Base-by-base conservation (phyloP, 2,113 vertebrate species). In the Megatriorchis doriae region DNA sequence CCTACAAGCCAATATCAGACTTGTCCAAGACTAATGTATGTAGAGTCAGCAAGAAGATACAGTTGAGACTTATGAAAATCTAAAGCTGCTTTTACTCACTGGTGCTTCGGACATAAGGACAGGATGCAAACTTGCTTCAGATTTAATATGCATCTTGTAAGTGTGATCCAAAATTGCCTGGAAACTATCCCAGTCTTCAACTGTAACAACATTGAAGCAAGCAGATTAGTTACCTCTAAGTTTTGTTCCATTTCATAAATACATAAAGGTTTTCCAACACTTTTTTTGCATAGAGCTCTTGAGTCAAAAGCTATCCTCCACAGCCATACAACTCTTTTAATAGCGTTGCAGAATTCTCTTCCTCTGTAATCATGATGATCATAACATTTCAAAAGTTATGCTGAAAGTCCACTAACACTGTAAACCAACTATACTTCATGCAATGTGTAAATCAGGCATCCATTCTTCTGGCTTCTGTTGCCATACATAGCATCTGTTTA, bases 151-250 rank as follows among this genome's bases (percentile, higher is more conserved):
- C 99, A 99, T 99, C 98, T 99, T 99, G 93, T 99, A 99, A 71
- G 99, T 99, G 96, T 99, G 99, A 97, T 99, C 99, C 97, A 99
- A 94, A 97, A 99, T 99, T 81, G 99, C 99, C 96, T 99, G 99
- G 97, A 99, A 99, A 97, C 99, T 99, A 97, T 99, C 99, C 99
- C 99, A 99, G 93, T 99, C 99, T 98, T 99, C 99, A 98, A 99
- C 99, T 99, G 92, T 19, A 98, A 94, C 26, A 92, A 92, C 36
- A 95, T 67, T 18, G 74, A 93, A 86, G 38, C 9, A 17, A 96
- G 42, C 16, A 79, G 26, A 86, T 92, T 31, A 91, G 36, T 65
- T 77, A 91, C 48, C 67, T 53, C 25, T 52, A 88, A 83, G 12
- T 50, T 79, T 61, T 81, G 59, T 34, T 86, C 36, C 7, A n/a